Base-by-base conservation (phyloP, 92 coral and sea anemone species). In the Scolanthus callimorphus region DNA sequence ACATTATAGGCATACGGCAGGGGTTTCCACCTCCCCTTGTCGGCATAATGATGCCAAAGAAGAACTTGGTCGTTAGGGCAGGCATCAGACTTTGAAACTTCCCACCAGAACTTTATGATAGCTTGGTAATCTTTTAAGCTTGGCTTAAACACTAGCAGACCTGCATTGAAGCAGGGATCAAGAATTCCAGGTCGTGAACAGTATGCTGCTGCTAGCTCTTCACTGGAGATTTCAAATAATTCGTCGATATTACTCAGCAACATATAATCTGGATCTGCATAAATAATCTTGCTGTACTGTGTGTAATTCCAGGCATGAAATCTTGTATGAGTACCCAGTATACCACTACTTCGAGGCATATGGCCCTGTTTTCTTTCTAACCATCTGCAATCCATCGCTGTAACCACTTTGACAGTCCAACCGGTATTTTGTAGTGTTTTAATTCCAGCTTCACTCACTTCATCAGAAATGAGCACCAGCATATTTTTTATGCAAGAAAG, bases 141-240 rank as follows among this genome's bases (percentile, higher is more conserved):
- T 20, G 89, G 89, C 65, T 66, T 65, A 30, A 88, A 78, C 20
- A 74, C 86, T 3, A 80, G 39, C 0, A 88, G 54, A 19, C 96
- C 96, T 17, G 96, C 96, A 69, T 88, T 88, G 30, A 88, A 88
- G 49, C 86, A 78, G 11, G 86, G 86, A 48, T 88, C 71, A 4
- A 88, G 21, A 0, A 69, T 49, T 1, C 96, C 86, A 37, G 96
- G 90, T 21, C 96, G 59, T 15, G 76, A 57, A 20, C 86, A 82
- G 57, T 79, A 64, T 0, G 74, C 64, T 15, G 96, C 90, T 13
- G 83, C 69, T 26, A 85, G 57, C 38, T 82, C 89, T 24, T 31
- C 70, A 11, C 64, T 78, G 15, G 82, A 76, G 43, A 54, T 20
- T 19, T 83, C 81, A 63, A 88, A 88, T 28, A 88, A 68, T 56